A percentile compares a stretch with the other conserved stretches of the same genome.
Evolutionary conservation across 2,888 invertebrate genomes (phyloP).

Genomic region (Hydraecia micacea): DNA sequence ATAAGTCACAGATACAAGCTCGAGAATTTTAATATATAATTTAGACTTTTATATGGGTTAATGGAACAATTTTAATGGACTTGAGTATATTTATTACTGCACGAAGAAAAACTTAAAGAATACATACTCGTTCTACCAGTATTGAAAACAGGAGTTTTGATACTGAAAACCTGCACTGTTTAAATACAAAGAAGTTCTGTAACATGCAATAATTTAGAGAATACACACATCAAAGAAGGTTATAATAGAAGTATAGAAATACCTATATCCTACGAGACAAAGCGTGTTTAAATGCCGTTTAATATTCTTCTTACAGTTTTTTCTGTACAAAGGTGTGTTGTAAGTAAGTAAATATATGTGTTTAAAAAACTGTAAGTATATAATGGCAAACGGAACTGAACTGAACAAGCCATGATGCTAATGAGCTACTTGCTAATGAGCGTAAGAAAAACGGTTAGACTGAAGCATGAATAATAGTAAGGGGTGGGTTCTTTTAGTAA

Average conservation of each 20-base stretch:
- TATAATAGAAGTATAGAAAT: neutral
- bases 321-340: neutral
- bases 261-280: neutral
- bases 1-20: conserved; percentile 69
- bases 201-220: neutral
- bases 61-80: conserved; percentile 8
- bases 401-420: conserved; percentile 28
- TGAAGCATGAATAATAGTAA: conserved; percentile 24
- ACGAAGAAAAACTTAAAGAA: neutral
- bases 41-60: conserved; percentile 21
- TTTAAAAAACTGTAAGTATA: conserved; percentile 18
- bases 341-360: neutral
- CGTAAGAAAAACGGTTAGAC: conserved; percentile 60
- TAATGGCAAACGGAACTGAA: conserved; percentile 28
- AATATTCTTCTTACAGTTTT: neutral
- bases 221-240: neutral
- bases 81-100: neutral
- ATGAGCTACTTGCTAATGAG: conserved; percentile 51
- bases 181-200: neutral
- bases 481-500: neutral
- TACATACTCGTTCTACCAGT: no score
- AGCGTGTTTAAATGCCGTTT: neutral
- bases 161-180: neutral
- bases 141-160: neutral
- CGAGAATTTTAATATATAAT: conserved; percentile 49